A percentile compares a stretch with the other conserved stretches of the same genome.
Evolutionary conservation across 2,113 vertebrate species (phyloP).

Genomic region (Semicossyphus pulcher): DNA sequence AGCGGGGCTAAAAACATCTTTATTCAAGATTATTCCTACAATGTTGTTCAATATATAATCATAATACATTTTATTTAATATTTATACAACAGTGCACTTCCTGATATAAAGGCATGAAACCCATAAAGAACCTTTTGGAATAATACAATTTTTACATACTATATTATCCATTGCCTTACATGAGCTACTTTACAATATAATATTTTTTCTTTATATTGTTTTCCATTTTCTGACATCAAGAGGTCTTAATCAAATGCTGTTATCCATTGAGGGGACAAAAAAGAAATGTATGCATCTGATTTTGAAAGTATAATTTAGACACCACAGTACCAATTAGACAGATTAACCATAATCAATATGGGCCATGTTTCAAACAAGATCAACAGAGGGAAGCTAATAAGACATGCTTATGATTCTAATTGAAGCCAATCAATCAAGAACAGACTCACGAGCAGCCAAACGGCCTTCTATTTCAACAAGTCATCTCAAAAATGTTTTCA

Average conservation of each 20-base stretch:
- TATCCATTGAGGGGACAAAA: background rate
- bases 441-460: conserved; percentile 8
- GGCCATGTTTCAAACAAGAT: conserved; percentile 4
- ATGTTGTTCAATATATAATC: no score
- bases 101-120: no score
- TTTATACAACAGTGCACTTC: no score
- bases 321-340: background rate
- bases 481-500: background rate
- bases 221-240: background rate
- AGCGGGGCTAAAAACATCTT: no score
- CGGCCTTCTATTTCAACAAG: background rate
- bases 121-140: background rate
- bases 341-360: background rate
- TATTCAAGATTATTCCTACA: no score
- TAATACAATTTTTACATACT: no score
- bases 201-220: background rate
- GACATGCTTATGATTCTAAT: background rate
- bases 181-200: background rate
- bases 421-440: conserved; percentile 7
- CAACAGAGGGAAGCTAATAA: background rate
- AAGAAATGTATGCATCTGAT: background rate
- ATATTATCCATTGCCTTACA: background rate
- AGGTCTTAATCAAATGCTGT: background rate
- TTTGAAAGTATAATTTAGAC: background rate
- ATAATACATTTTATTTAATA: no score